Conservation (phyloP, 2,797 vertebrate genomes). For the Sebastes taczanowskii region DNA sequence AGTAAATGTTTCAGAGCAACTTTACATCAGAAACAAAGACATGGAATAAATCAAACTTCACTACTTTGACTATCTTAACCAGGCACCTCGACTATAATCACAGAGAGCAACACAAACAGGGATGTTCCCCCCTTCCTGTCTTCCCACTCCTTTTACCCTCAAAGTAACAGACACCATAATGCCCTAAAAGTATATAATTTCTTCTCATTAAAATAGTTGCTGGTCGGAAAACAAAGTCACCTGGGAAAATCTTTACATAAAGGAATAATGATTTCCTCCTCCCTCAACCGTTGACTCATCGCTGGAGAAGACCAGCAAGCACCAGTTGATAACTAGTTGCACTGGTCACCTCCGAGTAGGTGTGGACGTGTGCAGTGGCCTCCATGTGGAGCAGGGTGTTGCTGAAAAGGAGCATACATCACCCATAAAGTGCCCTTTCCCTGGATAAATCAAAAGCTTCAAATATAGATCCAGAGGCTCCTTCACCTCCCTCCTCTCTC, state of each 20-base stretch:
- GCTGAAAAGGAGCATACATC: background rate
- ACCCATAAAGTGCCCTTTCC: background rate
- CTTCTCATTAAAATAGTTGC: background rate
- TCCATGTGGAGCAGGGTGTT: constrained; percentile 2
- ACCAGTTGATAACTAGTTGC: background rate
- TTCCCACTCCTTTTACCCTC: background rate
- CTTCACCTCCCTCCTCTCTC: constrained; percentile 37
- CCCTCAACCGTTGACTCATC: background rate
- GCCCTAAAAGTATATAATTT: background rate
- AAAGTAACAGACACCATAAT: background rate
- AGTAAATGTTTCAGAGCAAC: background rate
- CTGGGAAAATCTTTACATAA: background rate
- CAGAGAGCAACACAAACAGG: background rate
- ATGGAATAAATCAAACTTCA: background rate
- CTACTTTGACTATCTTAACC: background rate
- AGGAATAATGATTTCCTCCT: background rate
- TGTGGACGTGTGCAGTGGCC: background rate
- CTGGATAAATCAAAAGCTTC: constrained; percentile 30
- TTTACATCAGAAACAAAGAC: background rate
- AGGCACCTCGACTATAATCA: background rate
- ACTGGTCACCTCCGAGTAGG: background rate
- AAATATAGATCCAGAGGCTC: constrained; percentile 20
- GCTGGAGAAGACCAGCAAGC: background rate
- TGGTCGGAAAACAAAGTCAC: background rate
- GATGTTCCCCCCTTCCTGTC: background rate